Base-by-base conservation (phyloP, 2,888 invertebrate species). In the Zelleria hepariella region DNA sequence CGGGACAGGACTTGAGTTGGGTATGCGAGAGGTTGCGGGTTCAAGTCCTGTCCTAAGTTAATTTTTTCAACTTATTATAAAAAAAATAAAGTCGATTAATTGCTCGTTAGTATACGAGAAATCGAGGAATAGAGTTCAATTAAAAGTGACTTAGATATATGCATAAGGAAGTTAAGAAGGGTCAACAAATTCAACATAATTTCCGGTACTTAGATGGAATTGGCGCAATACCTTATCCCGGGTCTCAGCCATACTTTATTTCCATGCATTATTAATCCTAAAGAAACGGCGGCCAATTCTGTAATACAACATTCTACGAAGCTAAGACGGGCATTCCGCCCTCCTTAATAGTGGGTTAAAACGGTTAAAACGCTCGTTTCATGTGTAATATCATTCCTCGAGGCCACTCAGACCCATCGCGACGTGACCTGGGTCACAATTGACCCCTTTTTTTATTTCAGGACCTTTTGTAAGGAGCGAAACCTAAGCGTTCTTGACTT, bases 341-440 rank as follows among this genome's bases (percentile, higher is more conserved):
- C 70, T 69, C 68, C 72, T 73, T 74, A 78, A 78, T 82, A 81
- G 80, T 80, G 78, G 80, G 78, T 80, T 66, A 65, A 65, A 75
- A 24, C 57, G 57, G 24, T 47, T 18, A 79, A 82, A 81, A 77
- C 73, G 70, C 71, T 72, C 74, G 70, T 72, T 74, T 74, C 70
- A 70, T 70, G 66, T 70, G 74, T 81, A 79, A 82, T 84, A 83
- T 80, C 73, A 75, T 71, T 71, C 69, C 66, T 67, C 70, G 67
- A 74, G 75, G 69, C 76, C 72, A 76, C 77, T 76, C 78, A 75
- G 70, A 82, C 84, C 81, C 82, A 73, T 73, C 64, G 64, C 64
- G 66, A 77, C 86, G 86, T 86, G 86, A 79, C 77, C 67, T 57
- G 82, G 64, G 66, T 77, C 63, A 69, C 71, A 78, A 83, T 77